phyloP scores from a whole-genome alignment of 2,113 vertebrate genomes.

The Ceyx margarethae region DNA sequence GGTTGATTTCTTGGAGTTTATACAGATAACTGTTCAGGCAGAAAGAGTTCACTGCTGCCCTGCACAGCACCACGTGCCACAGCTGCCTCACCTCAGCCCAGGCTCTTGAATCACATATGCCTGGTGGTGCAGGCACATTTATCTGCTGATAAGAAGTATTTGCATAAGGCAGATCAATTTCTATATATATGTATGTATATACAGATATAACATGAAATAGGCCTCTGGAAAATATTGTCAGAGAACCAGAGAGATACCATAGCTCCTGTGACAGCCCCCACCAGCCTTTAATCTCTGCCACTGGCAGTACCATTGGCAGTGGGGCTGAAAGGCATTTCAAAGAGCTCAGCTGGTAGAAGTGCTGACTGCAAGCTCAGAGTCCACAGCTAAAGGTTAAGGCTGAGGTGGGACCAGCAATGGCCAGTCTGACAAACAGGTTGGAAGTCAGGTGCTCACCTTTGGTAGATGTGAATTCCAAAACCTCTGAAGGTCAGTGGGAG shows the following conservation, averaged over 20 bases:
- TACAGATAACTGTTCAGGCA: background rate
- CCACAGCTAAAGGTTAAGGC: background rate
- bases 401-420: background rate
- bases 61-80: background rate
- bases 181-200: background rate
- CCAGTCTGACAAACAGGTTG: background rate
- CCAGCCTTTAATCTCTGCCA: background rate
- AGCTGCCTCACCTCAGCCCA: background rate
- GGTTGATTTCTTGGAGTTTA: background rate
- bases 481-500: constrained; percentile 32
- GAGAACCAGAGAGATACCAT: background rate
- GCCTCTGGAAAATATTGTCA: constrained; percentile 8
- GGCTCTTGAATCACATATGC: background rate
- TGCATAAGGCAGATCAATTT: background rate
- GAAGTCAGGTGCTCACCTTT: constrained; percentile 26
- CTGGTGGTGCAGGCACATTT: constrained; percentile 18
- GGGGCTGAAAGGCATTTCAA: constrained; percentile 9
- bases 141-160: constrained; percentile 51
- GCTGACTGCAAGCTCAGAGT: background rate
- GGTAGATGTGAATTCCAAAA: background rate
- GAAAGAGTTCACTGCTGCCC: background rate
- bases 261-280: background rate
- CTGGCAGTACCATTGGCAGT: background rate
- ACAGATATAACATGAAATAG: background rate
- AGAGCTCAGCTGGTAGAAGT: background rate